phyloP scores from a whole-genome alignment of 2,113 vertebrate genomes.

The Malurus alboscapulatus region DNA sequence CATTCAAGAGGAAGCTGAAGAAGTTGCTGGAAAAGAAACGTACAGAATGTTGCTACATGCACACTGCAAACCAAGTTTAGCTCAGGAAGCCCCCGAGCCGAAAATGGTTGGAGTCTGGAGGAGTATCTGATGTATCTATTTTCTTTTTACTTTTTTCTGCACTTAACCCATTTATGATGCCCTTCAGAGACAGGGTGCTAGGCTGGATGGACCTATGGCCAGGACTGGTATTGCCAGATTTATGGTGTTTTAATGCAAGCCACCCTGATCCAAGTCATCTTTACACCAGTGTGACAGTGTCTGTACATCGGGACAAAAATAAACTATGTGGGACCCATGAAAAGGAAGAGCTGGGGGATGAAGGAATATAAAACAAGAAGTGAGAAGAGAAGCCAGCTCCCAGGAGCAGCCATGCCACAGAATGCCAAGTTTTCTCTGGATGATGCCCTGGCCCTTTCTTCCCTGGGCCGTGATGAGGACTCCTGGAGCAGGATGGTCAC shows the following conservation, averaged over 20 bases:
- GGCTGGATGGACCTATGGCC: not conserved
- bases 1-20: not conserved
- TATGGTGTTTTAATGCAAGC: not conserved
- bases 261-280: not conserved
- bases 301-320: conserved; percentile 42
- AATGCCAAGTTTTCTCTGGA: not conserved
- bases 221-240: not conserved
- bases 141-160: not conserved
- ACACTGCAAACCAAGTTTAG: not conserved
- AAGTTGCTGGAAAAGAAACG: not conserved
- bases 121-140: not conserved
- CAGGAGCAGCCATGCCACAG: not conserved
- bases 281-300: conserved; percentile 8
- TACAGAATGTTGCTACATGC: not conserved
- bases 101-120: not conserved
- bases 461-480: not conserved
- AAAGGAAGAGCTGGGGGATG: conserved; percentile 13
- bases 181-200: not conserved
- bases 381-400: not conserved
- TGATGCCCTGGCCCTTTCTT: not conserved
- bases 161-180: not conserved
- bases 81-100: not conserved
- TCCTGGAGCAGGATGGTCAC: not conserved
- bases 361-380: conserved; percentile 20
- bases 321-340: not conserved